Base-by-base conservation (phyloP, 1,140 invertebrate species). In the Mylabris phalerata region DNA sequence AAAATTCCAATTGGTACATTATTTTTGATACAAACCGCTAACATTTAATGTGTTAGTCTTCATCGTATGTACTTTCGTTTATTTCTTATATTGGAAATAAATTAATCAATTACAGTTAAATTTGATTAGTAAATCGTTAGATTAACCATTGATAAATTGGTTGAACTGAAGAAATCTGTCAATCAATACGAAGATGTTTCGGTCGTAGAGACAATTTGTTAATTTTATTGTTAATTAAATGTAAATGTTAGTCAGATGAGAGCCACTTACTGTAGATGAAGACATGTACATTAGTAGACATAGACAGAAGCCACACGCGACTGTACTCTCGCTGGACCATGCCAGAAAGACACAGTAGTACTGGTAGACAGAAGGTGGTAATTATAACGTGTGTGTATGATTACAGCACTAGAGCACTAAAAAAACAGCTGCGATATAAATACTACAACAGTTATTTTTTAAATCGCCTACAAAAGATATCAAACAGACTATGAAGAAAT, bases 281-380 rank as follows among this genome's bases (percentile, higher is more conserved):
- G 69, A 68, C 66, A 71, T 58, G 58, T 58, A 71, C 69, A 71
- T 71, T 71, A 71, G 69, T 71, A 71, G 69, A 71, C 69, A 71
- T 49, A 71, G 63, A 71, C 69, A 71, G 69, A 71, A 71, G 69
- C 69, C 69, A 67, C 63, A 66, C 63, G 63, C 65, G 59, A 52
- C 57, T 60, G 49, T 32, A 48, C 64, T 60, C 62, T 61, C 58
- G 62, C 50, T 57, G 62, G 63, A 68, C 54, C 50, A 59, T 57
- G 58, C 50, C 48, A 61, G 50, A 61, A 47, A 61, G 25, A 65
- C 63, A 67, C 59, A 57, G 51, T 55, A 55, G 59, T 61, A 56
- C 55, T 62, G 62, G 64, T 66, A 61, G 64, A 63, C 67, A 68
- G 63, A 65, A 59, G 62, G 64, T 66, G 59, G 57, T 64, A 64